Evolutionary conservation across 2,113 vertebrate genomes (phyloP).

Genomic region (Nesogale talazaci): DNA sequence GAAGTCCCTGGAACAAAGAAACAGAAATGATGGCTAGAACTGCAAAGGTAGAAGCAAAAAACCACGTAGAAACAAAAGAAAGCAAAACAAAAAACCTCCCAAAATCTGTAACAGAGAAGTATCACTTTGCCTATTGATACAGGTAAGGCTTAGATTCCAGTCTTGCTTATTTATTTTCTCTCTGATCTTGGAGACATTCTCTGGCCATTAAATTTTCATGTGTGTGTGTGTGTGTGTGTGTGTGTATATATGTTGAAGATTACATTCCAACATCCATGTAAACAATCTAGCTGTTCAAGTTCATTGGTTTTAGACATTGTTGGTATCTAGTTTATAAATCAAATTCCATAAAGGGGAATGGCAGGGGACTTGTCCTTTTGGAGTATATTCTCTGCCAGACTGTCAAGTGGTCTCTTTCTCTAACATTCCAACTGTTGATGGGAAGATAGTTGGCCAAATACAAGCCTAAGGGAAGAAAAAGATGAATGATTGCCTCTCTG

Average conservation of each 20-base stretch:
- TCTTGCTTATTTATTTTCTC: background rate
- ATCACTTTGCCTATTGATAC: background rate
- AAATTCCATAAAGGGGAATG: background rate
- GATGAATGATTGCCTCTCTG: slow-evolving; percentile 26
- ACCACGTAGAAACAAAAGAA: background rate
- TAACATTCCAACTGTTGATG: background rate
- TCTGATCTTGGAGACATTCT: background rate
- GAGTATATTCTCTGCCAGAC: background rate
- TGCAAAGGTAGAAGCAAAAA: background rate
- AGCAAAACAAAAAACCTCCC: background rate
- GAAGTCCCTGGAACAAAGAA: background rate
- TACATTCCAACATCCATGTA: background rate
- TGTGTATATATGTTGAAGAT: background rate
- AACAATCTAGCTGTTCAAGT: background rate
- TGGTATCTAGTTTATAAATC: background rate
- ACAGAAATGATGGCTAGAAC: too few species aligned
- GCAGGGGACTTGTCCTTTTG: background rate
- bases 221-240: too few species aligned
- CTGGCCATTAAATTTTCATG: background rate
- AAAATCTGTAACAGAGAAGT: background rate
- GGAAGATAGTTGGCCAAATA: background rate
- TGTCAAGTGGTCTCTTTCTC: background rate
- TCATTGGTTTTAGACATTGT: background rate
- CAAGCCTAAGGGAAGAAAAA: slow-evolving; percentile 36
- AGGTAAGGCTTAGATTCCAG: background rate